Conservation (phyloP, 1,140 invertebrate species). For the Procambarus clarkii region DNA sequence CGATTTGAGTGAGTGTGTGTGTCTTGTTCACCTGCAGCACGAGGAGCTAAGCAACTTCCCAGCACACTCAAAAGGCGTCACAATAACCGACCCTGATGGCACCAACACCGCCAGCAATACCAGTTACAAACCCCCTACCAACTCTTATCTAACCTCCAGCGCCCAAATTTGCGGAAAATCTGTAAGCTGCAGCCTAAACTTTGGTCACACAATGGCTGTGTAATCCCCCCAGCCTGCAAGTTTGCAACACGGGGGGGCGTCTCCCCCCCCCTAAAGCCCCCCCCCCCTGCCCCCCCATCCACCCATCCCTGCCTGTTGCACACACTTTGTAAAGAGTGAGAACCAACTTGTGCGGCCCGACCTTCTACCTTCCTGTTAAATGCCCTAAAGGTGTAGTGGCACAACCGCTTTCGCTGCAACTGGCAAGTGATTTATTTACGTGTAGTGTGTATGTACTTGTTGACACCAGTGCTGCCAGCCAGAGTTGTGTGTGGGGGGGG, state of each 20-base stretch:
- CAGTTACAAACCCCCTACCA: background rate
- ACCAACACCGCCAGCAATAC: background rate
- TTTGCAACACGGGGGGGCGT: slow-evolving; percentile 28
- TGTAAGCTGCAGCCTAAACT: slow-evolving; percentile 53
- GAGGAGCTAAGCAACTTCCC: too few relatives aligned
- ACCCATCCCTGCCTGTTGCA: slow-evolving; percentile 19
- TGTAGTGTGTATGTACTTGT: slow-evolving; percentile 48
- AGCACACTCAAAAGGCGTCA: too few relatives aligned
- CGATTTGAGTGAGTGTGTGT: too few relatives aligned
- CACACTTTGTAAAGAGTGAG: slow-evolving; percentile 58
- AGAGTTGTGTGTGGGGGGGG: background rate
- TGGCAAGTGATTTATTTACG: slow-evolving; percentile 62
- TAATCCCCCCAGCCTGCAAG: slow-evolving; percentile 58
- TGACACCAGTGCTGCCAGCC: slow-evolving; percentile 12
- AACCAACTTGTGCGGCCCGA: slow-evolving; percentile 45
- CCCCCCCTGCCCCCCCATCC: too few relatives aligned
- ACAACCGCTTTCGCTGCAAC: slow-evolving; percentile 39
- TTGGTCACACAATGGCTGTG: slow-evolving; percentile 59
- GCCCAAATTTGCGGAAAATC: slow-evolving; percentile 61
- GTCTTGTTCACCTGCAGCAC: too few relatives aligned
- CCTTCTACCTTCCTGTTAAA: slow-evolving; percentile 53
- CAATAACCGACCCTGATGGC: too few relatives aligned
- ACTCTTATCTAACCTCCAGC: slow-evolving; percentile 38
- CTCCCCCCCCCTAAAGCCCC: too few relatives aligned
- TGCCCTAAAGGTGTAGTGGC: slow-evolving; percentile 56